A percentile compares a stretch with the other conserved stretches of the same genome.
Conservation (phyloP, 2,888 invertebrate species). For the Netelia melanura region DNA sequence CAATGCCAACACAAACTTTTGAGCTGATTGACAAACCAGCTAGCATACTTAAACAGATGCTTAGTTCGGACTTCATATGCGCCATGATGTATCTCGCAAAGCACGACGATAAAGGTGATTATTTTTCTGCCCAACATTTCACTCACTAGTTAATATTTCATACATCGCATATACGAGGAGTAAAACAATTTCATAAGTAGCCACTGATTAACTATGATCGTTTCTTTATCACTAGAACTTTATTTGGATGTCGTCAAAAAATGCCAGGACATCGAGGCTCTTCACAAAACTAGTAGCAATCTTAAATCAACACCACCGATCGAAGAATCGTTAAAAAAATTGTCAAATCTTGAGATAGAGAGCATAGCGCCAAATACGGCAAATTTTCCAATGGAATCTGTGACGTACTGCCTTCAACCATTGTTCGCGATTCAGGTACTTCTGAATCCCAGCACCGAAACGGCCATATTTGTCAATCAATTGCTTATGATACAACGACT, state of each 20-base stretch:
- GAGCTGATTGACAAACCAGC: constrained; percentile 90
- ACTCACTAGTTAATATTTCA: no score
- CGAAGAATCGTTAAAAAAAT: constrained; percentile 87
- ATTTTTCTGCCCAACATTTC: constrained; percentile 57
- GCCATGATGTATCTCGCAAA: constrained; percentile 94
- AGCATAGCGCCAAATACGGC: constrained; percentile 86
- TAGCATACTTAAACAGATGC: constrained; percentile 88
- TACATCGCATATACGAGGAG: no score
- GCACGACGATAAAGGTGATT: constrained; percentile 91
- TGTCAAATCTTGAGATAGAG: constrained; percentile 88
- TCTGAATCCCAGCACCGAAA: constrained; percentile 93
- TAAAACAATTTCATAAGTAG: constrained; percentile 21
- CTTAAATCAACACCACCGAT: constrained; percentile 87
- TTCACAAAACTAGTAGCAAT: constrained; percentile 87
- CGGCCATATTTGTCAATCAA: constrained; percentile 92
- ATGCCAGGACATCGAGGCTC: constrained; percentile 90
- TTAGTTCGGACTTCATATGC: constrained; percentile 91
- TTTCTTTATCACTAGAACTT: constrained; percentile 84
- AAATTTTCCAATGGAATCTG: constrained; percentile 87
- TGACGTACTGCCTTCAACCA: constrained; percentile 92
- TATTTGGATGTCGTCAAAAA: constrained; percentile 90
- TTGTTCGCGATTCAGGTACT: constrained; percentile 94
- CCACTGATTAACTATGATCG: constrained; percentile 29
- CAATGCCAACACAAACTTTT: constrained; percentile 84
- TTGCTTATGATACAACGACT: constrained; percentile 93